Evolutionary conservation across 2,888 invertebrate genomes (phyloP), one percentile per base, ranked within the genome.

Genomic region (Himalopsyche anomala): DNA sequence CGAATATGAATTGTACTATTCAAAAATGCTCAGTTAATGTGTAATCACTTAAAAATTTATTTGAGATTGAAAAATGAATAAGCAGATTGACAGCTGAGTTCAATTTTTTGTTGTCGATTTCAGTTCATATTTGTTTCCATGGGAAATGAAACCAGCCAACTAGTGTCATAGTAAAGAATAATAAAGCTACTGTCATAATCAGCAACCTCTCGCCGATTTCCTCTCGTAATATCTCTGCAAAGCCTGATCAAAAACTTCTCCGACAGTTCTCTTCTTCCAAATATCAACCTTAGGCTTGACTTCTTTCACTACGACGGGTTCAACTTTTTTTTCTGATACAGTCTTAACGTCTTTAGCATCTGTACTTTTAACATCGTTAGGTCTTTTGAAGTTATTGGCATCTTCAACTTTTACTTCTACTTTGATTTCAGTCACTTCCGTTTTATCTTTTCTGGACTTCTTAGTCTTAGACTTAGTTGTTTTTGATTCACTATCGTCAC

Each of bases 191-290:
- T 8, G 2, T n/a, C 51, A 51, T 40, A 4, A 45, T 84, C 81
- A 87, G 80, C 79, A 55, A 56, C 84, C 81, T 90, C 95, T 93
- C 8, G 92, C 91, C 42, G 95, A 93, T 92, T 96, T 96, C 89
- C 97, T 94, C 90, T 95, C 94, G 90, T 95, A 96, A 91, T 96
- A 97, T 90, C 96, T 94, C 89, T 95, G 94, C 51, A 97, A 91
- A 19, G 98, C 97, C 86, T 94, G 95, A 86, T 96, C 96, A 91
- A 96, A 96, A 4, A 95, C 94, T 82, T 94, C 94, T 9, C 97
- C 98, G 19, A 97, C 95, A 45, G 97, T 98, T 89, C 97, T 93
- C 90, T 98, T 98, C 90, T 95, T 95, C 97, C 97, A 97, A 90
- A 97, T 95, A 90, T 95, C 95, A 87, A 94, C 92, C 92, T 95